Percentiles rank a stretch among this genome's conserved stretches.
Conservation (phyloP, 64 coral and sea anemone species). For the Actinia tenebrosa region DNA sequence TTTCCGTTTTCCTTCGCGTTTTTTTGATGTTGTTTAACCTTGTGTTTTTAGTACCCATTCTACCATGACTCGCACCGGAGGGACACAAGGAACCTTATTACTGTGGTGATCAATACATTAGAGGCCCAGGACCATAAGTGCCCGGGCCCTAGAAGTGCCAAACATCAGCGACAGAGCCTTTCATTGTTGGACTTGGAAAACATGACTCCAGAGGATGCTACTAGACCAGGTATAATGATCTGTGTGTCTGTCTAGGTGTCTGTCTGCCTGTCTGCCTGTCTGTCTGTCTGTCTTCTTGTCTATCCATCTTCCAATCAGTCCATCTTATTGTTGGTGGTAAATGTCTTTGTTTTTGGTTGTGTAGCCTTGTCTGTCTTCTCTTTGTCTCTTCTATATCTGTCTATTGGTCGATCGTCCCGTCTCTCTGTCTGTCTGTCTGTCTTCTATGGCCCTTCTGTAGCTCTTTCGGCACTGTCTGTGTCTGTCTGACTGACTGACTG, state of each 20-base stretch:
- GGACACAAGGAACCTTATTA: constrained; percentile 91
- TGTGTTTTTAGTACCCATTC: constrained; percentile 46
- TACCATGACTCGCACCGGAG: constrained; percentile 73
- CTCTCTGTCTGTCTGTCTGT: background rate
- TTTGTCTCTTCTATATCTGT: no score
- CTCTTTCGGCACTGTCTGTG: background rate
- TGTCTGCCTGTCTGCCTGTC: background rate
- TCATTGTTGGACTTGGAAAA: constrained; percentile 47
- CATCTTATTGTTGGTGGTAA: no score
- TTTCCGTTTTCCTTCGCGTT: background rate
- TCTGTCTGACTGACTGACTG: background rate
- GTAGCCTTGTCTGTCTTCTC: no score
- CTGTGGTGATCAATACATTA: constrained; percentile 89
- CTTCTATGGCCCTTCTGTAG: no score
- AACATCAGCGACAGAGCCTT: constrained; percentile 40
- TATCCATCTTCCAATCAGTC: background rate
- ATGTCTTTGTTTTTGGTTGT: no score
- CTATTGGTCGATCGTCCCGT: background rate
- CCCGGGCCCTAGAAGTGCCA: constrained; percentile 51
- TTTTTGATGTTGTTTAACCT: background rate
- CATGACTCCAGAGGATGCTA: background rate
- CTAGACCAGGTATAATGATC: constrained; percentile 2
- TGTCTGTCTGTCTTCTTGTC: background rate
- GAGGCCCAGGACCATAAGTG: constrained; percentile 96
- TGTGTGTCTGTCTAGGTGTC: background rate